Conservation (phyloP, 2,888 invertebrate genomes). For the Tiliacea citrago region DNA sequence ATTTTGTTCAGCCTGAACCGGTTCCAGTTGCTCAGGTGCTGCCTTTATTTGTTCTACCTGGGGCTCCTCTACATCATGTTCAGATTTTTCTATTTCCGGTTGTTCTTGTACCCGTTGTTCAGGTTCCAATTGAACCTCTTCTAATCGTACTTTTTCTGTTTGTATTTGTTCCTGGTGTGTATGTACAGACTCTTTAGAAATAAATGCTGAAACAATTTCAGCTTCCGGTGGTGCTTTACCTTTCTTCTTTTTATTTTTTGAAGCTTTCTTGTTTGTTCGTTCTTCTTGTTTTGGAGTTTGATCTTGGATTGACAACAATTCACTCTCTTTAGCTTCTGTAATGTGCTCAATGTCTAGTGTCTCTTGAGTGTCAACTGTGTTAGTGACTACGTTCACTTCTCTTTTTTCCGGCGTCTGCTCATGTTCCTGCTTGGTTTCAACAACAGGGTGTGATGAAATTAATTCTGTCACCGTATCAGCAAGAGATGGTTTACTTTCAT, state of each 20-base stretch:
- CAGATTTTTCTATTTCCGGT: neutral
- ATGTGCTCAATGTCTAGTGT: neutral
- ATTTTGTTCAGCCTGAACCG: neutral
- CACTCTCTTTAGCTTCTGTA: slow-evolving; percentile 13
- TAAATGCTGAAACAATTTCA: slow-evolving; percentile 39
- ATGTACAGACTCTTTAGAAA: slow-evolving; percentile 36
- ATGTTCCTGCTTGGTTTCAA: slow-evolving; percentile 11
- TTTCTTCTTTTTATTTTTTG: slow-evolving; percentile 62
- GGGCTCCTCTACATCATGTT: neutral
- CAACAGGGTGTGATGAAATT: neutral
- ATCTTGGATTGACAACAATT: slow-evolving; percentile 20
- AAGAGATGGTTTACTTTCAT: slow-evolving; percentile 7
- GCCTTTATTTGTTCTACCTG: slow-evolving; percentile 11
- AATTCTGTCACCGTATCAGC: slow-evolving; percentile 2
- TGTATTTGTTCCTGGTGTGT: slow-evolving; percentile 8
- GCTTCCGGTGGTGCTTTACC: slow-evolving; percentile 23
- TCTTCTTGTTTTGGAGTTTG: slow-evolving; percentile 15
- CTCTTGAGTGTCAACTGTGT: slow-evolving; percentile 1
- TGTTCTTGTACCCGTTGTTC: neutral
- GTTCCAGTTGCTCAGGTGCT: neutral
- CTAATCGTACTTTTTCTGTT: slow-evolving; percentile 1
- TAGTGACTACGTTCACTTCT: neutral
- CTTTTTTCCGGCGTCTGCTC: neutral
- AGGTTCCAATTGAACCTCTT: neutral
- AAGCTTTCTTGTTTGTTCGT: slow-evolving; percentile 25